Percentiles rank a stretch among this genome's conserved stretches.
Evolutionary conservation across 2,113 vertebrate genomes (phyloP).

Genomic region (Herpetotheres cachinnans): DNA sequence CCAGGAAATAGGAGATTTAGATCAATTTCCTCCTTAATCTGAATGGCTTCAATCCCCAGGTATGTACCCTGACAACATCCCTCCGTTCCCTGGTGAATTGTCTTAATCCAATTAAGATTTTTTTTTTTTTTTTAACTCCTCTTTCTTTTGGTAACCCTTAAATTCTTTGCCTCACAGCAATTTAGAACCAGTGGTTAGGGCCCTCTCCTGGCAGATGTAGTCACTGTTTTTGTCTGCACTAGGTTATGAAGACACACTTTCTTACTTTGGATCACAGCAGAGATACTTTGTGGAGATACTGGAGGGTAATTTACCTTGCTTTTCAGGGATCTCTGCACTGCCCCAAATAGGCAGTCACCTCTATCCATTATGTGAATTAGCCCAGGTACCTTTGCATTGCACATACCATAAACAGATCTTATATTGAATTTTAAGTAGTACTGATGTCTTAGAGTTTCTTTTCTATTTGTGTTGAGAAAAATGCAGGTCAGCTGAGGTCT

Average conservation of each 20-base stretch:
- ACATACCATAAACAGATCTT: not conserved
- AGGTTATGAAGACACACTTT: not conserved
- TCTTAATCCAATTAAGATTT: not conserved
- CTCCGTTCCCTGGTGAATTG: not conserved
- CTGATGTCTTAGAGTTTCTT: not conserved
- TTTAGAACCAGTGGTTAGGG: not conserved
- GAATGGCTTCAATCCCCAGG: conserved; percentile 12
- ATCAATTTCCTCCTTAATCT: conserved; percentile 16
- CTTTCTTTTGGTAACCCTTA: not conserved
- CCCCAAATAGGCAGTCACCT: not conserved
- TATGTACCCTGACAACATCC: not conserved
- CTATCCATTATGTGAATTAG: not conserved
- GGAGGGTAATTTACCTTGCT: not conserved
- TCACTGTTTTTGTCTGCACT: not conserved
- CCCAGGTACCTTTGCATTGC: not conserved
- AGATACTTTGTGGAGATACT: not conserved
- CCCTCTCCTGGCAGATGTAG: not conserved
- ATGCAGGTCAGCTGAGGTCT: not conserved
- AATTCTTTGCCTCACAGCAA: not conserved
- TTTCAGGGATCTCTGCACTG: not conserved
- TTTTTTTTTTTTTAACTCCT: not conserved
- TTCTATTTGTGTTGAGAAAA: not conserved
- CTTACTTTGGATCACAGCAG: not conserved
- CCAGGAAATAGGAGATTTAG: conserved; percentile 45
- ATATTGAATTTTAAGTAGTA: not conserved